Percentiles rank a stretch among this genome's conserved stretches.
Conservation (phyloP, 1,140 invertebrate species). For the Augochlora pura region DNA sequence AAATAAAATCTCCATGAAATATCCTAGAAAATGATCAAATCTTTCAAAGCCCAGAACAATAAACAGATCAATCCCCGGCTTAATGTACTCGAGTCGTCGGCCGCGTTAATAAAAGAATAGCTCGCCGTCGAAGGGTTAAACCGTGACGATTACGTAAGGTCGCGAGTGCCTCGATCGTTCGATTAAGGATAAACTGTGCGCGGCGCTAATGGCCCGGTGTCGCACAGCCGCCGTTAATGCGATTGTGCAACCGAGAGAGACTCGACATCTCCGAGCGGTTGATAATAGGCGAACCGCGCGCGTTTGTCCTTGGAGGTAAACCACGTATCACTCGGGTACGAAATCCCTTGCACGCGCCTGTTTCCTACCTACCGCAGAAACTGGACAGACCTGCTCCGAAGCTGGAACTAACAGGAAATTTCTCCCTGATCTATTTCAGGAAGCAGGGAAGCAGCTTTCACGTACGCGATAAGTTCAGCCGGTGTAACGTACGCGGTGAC, state of each 20-base stretch:
- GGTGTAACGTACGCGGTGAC: constrained; percentile 95
- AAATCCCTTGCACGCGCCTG: constrained; percentile 27
- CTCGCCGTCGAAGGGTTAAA: no score
- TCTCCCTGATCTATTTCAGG: constrained; percentile 82
- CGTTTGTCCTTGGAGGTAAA: neutral
- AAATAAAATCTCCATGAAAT: no score
- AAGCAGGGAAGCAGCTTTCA: constrained; percentile 94
- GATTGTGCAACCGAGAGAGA: neutral
- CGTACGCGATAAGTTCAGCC: constrained; percentile 94
- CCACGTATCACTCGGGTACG: constrained; percentile 17
- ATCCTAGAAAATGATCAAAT: no score
- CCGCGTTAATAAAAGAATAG: no score
- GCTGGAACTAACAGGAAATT: constrained; percentile 47
- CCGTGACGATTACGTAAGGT: no score
- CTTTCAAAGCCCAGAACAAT: no score
- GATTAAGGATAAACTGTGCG: no score
- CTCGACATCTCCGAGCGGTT: neutral
- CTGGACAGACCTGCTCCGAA: constrained; percentile 37
- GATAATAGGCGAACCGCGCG: neutral
- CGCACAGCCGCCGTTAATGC: neutral
- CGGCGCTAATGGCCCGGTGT: no score
- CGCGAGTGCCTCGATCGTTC: no score
- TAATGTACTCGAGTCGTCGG: no score
- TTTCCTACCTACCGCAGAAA: constrained; percentile 19
- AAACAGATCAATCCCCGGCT: no score